These are phyloP conservation scores for Platyura marginata DNA, from an alignment of 1,140 invertebrate genomes.

Conservation along the genomic window DNA sequence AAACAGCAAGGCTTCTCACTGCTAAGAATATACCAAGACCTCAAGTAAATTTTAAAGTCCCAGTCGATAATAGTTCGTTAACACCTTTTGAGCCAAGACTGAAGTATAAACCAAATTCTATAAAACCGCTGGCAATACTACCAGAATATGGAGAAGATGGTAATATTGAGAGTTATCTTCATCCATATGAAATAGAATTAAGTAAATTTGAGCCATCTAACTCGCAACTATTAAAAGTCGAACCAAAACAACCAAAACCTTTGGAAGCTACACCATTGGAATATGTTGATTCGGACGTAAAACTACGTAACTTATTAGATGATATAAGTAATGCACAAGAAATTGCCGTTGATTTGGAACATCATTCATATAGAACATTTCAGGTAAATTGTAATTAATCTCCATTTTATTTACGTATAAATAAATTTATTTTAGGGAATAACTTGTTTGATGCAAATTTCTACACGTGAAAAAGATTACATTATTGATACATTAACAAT, in stretches of 20 bases:
- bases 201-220: conserved; percentile 39
- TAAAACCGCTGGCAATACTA: conserved; percentile 58
- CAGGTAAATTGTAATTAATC: conserved; percentile 19
- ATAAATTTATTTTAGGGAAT: conserved; percentile 34
- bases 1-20: conserved; percentile 44
- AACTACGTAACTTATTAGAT: conserved; percentile 45
- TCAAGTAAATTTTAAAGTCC: conserved; percentile 67
- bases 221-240: conserved; percentile 25
- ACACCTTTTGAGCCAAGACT: conserved; percentile 66
- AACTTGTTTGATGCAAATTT: conserved; percentile 91
- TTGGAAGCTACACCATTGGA: conserved; percentile 45
- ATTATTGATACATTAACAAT: conserved; percentile 76
- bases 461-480: conserved; percentile 70
- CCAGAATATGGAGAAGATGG: conserved; percentile 45
- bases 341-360: conserved; percentile 78
- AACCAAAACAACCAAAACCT: conserved; percentile 23
- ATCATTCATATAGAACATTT: conserved; percentile 68
- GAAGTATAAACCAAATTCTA: conserved; percentile 71
- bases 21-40: conserved; percentile 63
- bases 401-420: not conserved
- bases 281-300: conserved; percentile 42
- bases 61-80: conserved; percentile 61
- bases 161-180: conserved; percentile 36
- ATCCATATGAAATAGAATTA: conserved; percentile 83
- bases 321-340: conserved; percentile 42